Conservation (phyloP, 2,888 invertebrate species). For the Protophormia terraenovae region DNA sequence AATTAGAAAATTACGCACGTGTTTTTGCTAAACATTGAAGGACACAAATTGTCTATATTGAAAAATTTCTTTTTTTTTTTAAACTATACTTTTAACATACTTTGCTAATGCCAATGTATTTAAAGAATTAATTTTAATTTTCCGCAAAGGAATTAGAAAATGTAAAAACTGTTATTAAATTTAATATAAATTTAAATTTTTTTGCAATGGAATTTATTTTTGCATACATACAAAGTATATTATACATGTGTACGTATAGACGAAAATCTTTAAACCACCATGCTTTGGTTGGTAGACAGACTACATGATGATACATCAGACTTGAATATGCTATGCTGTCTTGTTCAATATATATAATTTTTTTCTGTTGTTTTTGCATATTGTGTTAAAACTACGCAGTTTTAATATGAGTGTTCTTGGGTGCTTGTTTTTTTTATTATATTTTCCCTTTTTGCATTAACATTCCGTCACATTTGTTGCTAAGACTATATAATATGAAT, state of each 20-base stretch:
- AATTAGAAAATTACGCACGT: constrained; percentile 38
- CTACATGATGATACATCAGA: constrained; percentile 19
- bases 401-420: constrained; percentile 6
- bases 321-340: background rate
- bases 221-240: background rate
- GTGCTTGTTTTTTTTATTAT: background rate
- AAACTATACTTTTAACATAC: background rate
- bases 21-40: constrained; percentile 26
- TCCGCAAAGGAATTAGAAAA: too few relatives aligned
- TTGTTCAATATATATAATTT: constrained; percentile 23
- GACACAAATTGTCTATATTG: constrained; percentile 10
- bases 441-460: background rate
- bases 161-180: too few relatives aligned
- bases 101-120: background rate
- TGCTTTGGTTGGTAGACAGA: constrained; percentile 26
- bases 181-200: too few relatives aligned
- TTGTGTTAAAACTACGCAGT: constrained; percentile 49
- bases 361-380: constrained; percentile 4
- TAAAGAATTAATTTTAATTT: too few relatives aligned
- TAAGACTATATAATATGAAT: background rate
- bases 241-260: background rate
- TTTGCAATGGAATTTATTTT: too few relatives aligned
- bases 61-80: background rate
- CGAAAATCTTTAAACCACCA: background rate
- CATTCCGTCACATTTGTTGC: background rate